A percentile compares a stretch with the other conserved stretches of the same genome.
Conservation (phyloP, 2,113 vertebrate species). For the Rhadina sibilatrix region DNA sequence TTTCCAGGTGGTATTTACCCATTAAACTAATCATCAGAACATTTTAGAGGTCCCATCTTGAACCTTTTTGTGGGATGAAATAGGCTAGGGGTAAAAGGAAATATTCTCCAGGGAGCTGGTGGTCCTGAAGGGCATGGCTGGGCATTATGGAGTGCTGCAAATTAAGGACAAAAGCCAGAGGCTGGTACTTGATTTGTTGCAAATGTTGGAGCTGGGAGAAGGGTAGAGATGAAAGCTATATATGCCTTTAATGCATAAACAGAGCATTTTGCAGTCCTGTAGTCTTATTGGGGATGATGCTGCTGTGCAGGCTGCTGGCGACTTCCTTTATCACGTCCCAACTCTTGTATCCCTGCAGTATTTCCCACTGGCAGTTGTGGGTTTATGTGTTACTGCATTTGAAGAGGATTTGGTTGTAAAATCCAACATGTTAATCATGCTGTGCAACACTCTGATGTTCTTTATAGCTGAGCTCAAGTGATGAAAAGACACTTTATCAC, state of each 20-base stretch:
- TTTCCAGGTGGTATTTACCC: neutral
- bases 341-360: neutral
- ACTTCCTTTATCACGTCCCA: neutral
- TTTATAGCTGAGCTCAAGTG: neutral
- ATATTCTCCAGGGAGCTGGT: accelerated
- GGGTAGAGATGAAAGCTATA: neutral
- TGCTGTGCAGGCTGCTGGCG: accelerated
- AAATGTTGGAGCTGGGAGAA: neutral
- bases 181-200: neutral
- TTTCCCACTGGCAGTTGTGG: neutral
- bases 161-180: neutral
- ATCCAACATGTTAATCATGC: constrained; percentile 36
- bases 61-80: neutral
- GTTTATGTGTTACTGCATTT: neutral
- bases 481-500: constrained; percentile 55
- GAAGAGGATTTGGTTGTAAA: constrained; percentile 47
- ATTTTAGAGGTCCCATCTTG: neutral
- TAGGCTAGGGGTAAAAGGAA: neutral
- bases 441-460: constrained; percentile 30
- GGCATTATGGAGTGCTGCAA: neutral
- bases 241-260: neutral
- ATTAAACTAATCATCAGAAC: neutral
- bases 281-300: neutral
- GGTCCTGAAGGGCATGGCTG: accelerated
- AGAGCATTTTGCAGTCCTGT: neutral